Percentiles rank a stretch among this genome's conserved stretches.
phyloP scores from a whole-genome alignment of 30 jellyfish, hydroid and myxozoan species.

The Catostylus mosaicus region DNA sequence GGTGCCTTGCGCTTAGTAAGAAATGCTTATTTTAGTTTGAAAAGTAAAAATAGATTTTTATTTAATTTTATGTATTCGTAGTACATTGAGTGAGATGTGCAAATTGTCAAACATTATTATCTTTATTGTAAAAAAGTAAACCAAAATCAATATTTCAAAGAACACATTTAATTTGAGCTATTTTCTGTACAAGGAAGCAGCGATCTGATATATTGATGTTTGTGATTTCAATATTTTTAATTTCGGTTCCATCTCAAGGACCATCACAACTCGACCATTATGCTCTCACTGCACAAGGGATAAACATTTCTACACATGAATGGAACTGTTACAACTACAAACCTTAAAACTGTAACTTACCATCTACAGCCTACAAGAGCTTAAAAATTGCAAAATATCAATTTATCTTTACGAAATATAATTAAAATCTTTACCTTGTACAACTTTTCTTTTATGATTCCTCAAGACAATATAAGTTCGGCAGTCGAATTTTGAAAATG shows the following conservation, averaged over 20 bases:
- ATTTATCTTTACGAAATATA: not conserved
- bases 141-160: too few relatives aligned
- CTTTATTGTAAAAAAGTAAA: too few relatives aligned
- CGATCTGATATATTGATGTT: too few relatives aligned
- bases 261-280: not conserved
- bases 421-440: not conserved
- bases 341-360: not conserved
- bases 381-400: not conserved
- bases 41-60: too few relatives aligned
- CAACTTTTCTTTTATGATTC: conserved; percentile 12
- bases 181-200: too few relatives aligned
- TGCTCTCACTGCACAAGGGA: conserved; percentile 27
- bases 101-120: too few relatives aligned
- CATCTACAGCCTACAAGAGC: too few relatives aligned
- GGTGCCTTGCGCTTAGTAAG: too few relatives aligned
- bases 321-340: not conserved
- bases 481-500: not conserved
- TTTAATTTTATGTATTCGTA: too few relatives aligned
- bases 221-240: not conserved
- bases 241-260: not conserved
- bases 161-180: too few relatives aligned
- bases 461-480: conserved; percentile 26
- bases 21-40: too few relatives aligned
- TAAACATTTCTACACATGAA: conserved; percentile 17
- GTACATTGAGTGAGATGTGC: too few relatives aligned